These are phyloP conservation scores for Falco rusticolus DNA, from an alignment of 2,797 vertebrate species.

Conservation along the genomic window DNA sequence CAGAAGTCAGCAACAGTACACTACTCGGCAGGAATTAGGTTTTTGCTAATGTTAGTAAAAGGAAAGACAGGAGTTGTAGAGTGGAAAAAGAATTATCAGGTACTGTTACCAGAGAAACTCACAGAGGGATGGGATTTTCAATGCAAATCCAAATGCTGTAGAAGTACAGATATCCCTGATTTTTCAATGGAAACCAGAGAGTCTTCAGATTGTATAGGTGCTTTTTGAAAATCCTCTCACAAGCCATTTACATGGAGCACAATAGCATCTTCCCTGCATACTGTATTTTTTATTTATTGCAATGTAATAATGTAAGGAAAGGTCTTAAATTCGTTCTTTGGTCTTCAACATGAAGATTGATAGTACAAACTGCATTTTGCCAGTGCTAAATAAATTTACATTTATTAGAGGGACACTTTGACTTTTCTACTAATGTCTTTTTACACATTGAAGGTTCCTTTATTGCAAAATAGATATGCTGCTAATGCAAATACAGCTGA, in stretches of 20 bases:
- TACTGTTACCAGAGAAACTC: background rate
- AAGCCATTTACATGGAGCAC: background rate
- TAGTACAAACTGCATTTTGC: background rate
- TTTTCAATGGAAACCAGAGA: background rate
- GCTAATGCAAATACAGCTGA: background rate
- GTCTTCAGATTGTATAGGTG: background rate
- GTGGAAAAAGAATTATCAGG: background rate
- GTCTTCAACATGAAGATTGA: background rate
- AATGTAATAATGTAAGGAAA: background rate
- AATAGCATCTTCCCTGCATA: background rate
- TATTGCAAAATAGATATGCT: background rate
- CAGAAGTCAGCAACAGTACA: background rate
- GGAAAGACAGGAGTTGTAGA: background rate
- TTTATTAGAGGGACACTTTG: background rate
- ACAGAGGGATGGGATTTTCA: background rate
- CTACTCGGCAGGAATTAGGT: background rate
- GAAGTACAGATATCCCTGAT: background rate
- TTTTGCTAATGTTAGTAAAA: background rate
- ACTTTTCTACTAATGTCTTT: background rate
- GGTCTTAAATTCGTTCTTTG: background rate
- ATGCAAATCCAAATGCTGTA: background rate
- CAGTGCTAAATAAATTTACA: background rate
- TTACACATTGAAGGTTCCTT: background rate
- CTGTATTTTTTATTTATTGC: background rate
- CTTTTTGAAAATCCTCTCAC: background rate